phyloP scores from a whole-genome alignment of 1,140 invertebrate genomes.

The Bursaphelenchus mucronatus region DNA sequence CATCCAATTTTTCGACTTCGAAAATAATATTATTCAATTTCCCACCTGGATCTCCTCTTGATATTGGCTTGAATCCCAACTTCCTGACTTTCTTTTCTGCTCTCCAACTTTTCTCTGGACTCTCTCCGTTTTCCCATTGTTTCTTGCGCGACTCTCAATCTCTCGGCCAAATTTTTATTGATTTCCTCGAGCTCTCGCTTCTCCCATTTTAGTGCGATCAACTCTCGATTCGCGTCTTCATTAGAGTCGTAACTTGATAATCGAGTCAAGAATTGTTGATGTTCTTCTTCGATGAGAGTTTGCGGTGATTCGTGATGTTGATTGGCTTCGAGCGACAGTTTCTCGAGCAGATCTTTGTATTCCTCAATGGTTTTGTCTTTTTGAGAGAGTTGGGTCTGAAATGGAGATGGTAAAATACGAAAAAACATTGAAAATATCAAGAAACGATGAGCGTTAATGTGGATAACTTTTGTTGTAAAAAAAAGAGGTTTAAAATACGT shows the following conservation, averaged over 20 bases:
- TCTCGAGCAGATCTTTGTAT: conserved; percentile 16
- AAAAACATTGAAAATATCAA: no score
- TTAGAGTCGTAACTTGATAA: not conserved
- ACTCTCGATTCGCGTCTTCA: conserved; percentile 21
- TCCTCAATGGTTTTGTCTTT: conserved; percentile 29
- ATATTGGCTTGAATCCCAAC: no score
- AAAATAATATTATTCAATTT: no score
- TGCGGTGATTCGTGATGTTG: not conserved
- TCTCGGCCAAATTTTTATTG: conserved; percentile 17
- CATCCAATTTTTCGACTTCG: no score
- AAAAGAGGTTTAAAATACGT: no score
- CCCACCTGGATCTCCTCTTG: no score
- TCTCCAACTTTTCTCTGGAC: no score
- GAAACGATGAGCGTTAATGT: no score
- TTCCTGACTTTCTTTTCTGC: no score
- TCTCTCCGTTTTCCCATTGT: not conserved
- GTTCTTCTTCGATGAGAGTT: not conserved
- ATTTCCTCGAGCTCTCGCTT: conserved; percentile 22
- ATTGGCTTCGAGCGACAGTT: not conserved
- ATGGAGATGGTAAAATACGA: not conserved
- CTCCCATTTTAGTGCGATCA: conserved; percentile 11
- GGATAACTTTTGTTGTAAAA: no score
- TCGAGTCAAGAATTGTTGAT: not conserved
- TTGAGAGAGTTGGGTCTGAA: conserved; percentile 28
- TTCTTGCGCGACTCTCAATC: not conserved